Evolutionary conservation across 2,113 vertebrate genomes (phyloP).

Genomic region (Scophthalmus maximus): DNA sequence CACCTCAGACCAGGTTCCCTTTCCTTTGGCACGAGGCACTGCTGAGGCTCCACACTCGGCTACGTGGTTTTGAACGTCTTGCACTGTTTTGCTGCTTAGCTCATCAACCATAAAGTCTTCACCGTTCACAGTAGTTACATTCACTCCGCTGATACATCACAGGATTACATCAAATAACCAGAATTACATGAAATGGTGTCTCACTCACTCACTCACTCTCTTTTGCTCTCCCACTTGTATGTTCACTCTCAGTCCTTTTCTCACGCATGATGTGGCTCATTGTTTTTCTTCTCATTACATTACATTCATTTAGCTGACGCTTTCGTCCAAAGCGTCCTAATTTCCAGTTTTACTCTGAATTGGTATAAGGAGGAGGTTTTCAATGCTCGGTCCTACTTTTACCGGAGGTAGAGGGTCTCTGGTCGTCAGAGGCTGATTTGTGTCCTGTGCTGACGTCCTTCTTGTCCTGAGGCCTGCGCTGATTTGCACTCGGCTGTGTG

Average conservation of each 20-base stretch:
- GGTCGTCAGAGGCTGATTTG: constrained; percentile 50
- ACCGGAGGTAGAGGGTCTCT: constrained; percentile 43
- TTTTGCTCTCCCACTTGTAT: neutral
- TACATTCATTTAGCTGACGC: too few relatives aligned
- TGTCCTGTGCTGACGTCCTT: constrained; percentile 46
- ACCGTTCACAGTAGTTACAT: constrained; percentile 29
- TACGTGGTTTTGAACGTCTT: too few relatives aligned
- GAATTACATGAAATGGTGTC: constrained; percentile 15
- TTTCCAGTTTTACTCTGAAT: constrained; percentile 21
- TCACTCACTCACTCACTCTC: neutral
- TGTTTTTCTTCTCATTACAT: too few relatives aligned
- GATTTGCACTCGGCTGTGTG: constrained; percentile 64
- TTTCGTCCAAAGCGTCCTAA: too few relatives aligned
- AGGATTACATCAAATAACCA: constrained; percentile 10
- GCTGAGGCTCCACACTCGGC: constrained; percentile 18
- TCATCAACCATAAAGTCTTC: constrained; percentile 1
- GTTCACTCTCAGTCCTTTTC: neutral
- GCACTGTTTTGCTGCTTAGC: constrained; percentile 19
- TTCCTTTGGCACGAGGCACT: constrained; percentile 69
- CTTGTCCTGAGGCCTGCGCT: constrained; percentile 47
- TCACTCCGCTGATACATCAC: constrained; percentile 31
- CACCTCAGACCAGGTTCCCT: constrained; percentile 21
- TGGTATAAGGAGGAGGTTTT: constrained; percentile 30
- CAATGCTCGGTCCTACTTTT: constrained; percentile 33
- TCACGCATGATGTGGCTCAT: neutral